Conservation (phyloP, 1,140 invertebrate species). For the Luehdorfia chinensis region DNA sequence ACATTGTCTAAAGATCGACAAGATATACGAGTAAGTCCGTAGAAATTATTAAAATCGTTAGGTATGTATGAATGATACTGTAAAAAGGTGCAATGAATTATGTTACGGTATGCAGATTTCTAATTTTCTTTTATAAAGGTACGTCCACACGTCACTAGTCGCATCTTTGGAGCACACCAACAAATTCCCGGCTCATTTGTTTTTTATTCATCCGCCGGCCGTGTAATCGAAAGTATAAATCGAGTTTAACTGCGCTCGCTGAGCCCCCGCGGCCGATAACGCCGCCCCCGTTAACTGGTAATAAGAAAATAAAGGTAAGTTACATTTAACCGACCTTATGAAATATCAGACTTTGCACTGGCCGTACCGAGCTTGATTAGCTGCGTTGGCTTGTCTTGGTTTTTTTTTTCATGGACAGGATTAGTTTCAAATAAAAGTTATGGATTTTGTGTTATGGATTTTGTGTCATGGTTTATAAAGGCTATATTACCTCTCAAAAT, state of each 20-base stretch:
- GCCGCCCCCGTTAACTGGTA: slow-evolving; percentile 55
- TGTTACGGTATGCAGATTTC: no score
- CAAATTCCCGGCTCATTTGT: slow-evolving; percentile 73
- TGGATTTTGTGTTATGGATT: no score
- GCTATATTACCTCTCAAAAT: no score
- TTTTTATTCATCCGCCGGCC: slow-evolving; percentile 65
- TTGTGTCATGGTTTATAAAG: no score
- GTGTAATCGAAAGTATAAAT: slow-evolving; percentile 75
- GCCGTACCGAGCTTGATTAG: not conserved
- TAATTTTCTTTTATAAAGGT: no score
- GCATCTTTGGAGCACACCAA: slow-evolving; percentile 41
- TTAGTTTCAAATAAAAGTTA: not conserved
- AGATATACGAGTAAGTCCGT: no score
- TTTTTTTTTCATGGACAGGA: not conserved
- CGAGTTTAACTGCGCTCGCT: slow-evolving; percentile 50
- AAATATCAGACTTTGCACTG: slow-evolving; percentile 42
- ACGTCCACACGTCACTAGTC: slow-evolving; percentile 33
- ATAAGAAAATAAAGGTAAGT: slow-evolving; percentile 69
- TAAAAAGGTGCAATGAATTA: no score
- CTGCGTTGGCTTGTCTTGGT: not conserved
- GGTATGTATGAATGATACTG: no score
- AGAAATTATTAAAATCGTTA: no score
- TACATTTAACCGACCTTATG: slow-evolving; percentile 44
- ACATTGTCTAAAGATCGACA: no score
- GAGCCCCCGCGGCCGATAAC: slow-evolving; percentile 52